Evolutionary conservation across 2,888 invertebrate species (phyloP), one percentile per base, ranked within the genome.

Genomic region (Caenorhabditis becei): DNA sequence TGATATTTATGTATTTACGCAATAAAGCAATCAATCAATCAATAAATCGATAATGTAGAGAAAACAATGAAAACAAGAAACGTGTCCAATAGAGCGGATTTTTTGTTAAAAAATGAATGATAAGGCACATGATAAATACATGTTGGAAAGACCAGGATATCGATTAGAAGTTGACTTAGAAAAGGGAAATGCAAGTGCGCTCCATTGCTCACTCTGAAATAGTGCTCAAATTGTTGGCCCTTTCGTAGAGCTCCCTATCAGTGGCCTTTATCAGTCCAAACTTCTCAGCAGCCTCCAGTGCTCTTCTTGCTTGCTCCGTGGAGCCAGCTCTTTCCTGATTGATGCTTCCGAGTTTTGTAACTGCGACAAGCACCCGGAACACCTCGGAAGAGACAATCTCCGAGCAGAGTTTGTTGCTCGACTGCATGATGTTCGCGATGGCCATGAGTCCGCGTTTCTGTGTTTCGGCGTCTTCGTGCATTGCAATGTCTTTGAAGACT

Each of bases 291-390:
- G 91, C 91, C 7, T 77, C 84, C 66, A 91, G 75, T 4, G 87
- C 89, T 14, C 86, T 65, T 49, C 86, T 84, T 8, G 91, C 88
- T 67, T 89, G 85, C 41, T 88, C 85, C 18, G 84, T 80, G 2
- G 88, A 81, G 16, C 86, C 86, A 16, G 82, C 72, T 35, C 91
- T 81, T 35, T 83, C 85, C 18, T 77, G 72, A 62, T 88, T 88
- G 53, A 84, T 80, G 4, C 56, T 80, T 47, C 83, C 84, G 54
- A 91, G 58, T 69, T 91, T 91, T 14, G 90, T 86, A 37, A 91
- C 87, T 2, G 91, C 91, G 8, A 91, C 87, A 41, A 91, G 81
- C 20, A 91, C 81, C 28, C 89, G 86, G 85, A 91, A 91, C 7
- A 91, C 63, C 51, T 89, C 89, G 18, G 85, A 88, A 16, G 88